Evolutionary conservation across 2,113 vertebrate species (phyloP).

Genomic region (Theropithecus gelada): DNA sequence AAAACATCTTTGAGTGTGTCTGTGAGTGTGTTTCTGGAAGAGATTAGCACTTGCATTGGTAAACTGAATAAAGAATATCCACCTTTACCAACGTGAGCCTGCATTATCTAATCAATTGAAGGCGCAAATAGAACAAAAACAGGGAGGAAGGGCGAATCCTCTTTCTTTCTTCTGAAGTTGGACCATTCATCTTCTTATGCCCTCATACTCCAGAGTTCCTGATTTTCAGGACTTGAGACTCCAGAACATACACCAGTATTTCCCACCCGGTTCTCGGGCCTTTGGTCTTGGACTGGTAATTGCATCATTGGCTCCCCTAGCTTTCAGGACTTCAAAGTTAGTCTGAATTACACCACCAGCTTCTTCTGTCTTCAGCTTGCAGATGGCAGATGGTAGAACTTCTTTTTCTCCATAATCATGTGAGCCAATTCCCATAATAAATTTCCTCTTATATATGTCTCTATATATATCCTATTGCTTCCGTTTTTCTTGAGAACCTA

Average conservation of each 20-base stretch:
- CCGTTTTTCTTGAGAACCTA: not conserved
- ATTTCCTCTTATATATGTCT: not conserved
- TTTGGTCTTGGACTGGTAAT: not conserved
- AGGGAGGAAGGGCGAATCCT: fast-evolving
- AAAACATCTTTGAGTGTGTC: not conserved
- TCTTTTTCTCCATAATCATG: not conserved
- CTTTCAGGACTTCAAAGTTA: not conserved
- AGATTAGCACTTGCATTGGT: not conserved
- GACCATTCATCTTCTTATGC: not conserved
- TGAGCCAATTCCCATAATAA: not conserved
- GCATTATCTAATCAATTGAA: not conserved
- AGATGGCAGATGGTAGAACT: not conserved
- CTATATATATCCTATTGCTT: not conserved
- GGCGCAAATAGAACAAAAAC: not conserved
- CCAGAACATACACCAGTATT: not conserved
- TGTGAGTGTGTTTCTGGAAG: not conserved
- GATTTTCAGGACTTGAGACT: not conserved
- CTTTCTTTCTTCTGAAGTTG: not conserved
- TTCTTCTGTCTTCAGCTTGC: not conserved
- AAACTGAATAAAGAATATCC: not conserved
- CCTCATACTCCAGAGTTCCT: not conserved
- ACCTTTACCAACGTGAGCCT: not conserved
- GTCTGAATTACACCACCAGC: not conserved
- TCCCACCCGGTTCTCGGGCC: not conserved
- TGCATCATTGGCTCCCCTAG: not conserved